Percentiles rank a stretch among this genome's conserved stretches.
These are phyloP conservation scores for Acanthosoma haemorrhoidale DNA, from an alignment of 2,888 invertebrate genomes.

Conservation along the genomic window DNA sequence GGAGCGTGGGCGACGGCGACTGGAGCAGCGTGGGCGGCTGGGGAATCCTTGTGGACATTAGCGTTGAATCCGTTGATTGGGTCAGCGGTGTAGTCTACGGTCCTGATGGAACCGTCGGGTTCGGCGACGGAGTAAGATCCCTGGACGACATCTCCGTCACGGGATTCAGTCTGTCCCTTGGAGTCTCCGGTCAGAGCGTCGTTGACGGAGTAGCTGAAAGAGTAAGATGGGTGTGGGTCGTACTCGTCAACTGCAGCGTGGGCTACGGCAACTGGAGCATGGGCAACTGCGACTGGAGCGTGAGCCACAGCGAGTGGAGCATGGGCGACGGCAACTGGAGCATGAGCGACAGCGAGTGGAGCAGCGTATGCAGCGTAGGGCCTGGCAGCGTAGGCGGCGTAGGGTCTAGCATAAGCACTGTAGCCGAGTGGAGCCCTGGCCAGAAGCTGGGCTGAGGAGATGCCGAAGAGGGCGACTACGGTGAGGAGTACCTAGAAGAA, in stretches of 20 bases:
- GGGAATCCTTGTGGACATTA: conserved; percentile 43
- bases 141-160: conserved; percentile 48
- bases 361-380: conserved; percentile 11
- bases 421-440: conserved; percentile 11
- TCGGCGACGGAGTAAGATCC: conserved; percentile 46
- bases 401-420: neutral
- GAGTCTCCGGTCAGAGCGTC: conserved; percentile 49
- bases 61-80: conserved; percentile 46
- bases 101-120: conserved; percentile 42
- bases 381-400: neutral
- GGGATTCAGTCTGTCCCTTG: conserved; percentile 49
- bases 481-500: neutral
- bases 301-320: neutral
- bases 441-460: conserved; percentile 2
- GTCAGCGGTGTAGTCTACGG: conserved; percentile 47
- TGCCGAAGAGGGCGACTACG: neutral
- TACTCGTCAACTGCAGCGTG: conserved; percentile 32
- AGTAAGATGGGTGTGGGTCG: conserved; percentile 45
- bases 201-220: conserved; percentile 49
- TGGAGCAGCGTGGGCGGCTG: conserved; percentile 29
- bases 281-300: neutral
- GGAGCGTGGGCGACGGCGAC: conserved; percentile 29
- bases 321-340: neutral
- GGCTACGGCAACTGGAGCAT: neutral
- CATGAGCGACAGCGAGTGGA: neutral